Evolutionary conservation across 2,113 vertebrate species (phyloP), one percentile per base, ranked within the genome.

Genomic region (Scomber japonicus): DNA sequence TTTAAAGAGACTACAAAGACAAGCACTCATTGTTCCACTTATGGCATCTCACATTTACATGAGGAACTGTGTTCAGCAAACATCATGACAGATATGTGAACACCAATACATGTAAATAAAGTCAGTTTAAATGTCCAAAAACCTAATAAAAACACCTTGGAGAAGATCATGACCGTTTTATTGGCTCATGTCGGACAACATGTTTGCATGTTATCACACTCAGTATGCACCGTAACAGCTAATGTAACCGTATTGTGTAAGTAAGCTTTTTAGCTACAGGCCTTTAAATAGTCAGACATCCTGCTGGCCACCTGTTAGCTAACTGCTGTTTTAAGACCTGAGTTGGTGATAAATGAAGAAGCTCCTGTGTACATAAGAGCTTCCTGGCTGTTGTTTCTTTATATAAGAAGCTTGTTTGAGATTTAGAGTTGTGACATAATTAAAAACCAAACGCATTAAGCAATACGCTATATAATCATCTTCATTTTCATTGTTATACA

Each of bases 231-330:
- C 46, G 17, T 81, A 71, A 30, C 15, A 3, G 50, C 48, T 27
- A 48, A 40, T 62, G 79, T 65, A 83, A 80, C 78, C 40, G 48
- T 67, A 89, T 90, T 93, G 86, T 90, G 75, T 83, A 90, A 88
- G 84, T 71, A n/a, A 82, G 77, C 72, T 72, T 82, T 90, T 83
- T 76, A 40, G 35, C 35, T 30, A 71, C 30, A 3, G 40, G 64
- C 74, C 84, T 89, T 91, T 90, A 93, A 94, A 94, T 90, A 94
- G 91, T 83, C 69, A 59, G 48, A 81, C 1, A 45, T 64, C 80
- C 83, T 75, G 65, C 54, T 70, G 66, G 69, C 78, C 81, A 90
- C 90, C 90, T 90, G 88, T 93, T 91, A 89, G 85, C 88, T 91
- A 91, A 92, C 78, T 8, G 21, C 65, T 75, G 44, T 27, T 76